Conservation (phyloP, 2,797 vertebrate species). For the Mallotus villosus region DNA sequence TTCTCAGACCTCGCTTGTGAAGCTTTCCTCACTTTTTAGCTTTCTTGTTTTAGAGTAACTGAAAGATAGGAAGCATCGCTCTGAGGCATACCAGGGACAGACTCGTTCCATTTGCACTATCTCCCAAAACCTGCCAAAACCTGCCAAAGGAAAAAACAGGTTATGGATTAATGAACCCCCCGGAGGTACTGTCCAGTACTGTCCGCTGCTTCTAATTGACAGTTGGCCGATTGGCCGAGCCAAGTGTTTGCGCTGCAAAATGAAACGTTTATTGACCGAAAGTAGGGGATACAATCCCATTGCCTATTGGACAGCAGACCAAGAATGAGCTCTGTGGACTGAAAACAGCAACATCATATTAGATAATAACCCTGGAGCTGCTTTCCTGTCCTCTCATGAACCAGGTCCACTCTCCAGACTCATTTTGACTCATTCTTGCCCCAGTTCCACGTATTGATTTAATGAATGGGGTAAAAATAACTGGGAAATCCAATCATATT, state of each 20-base stretch:
- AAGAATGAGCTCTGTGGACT: neutral
- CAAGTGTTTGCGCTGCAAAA: slow-evolving; percentile 28
- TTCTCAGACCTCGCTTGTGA: slow-evolving; percentile 7
- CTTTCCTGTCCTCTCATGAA: no score
- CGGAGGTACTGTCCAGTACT: slow-evolving; percentile 21
- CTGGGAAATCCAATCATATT: slow-evolving; percentile 18
- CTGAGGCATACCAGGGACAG: slow-evolving; percentile 27
- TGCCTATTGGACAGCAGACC: neutral
- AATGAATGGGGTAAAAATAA: slow-evolving; percentile 15
- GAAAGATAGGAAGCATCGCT: slow-evolving; percentile 38
- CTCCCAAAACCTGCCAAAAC: slow-evolving; percentile 55
- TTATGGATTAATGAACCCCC: slow-evolving; percentile 55
- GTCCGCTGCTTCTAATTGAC: slow-evolving; percentile 36
- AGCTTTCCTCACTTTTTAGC: no score
- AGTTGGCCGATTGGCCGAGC: slow-evolving; percentile 24
- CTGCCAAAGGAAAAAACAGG: no score
- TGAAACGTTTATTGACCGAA: slow-evolving; percentile 13
- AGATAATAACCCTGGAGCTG: no score
- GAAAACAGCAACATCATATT: neutral
- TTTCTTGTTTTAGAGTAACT: slow-evolving; percentile 50
- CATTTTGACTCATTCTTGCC: neutral
- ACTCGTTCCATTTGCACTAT: slow-evolving; percentile 48
- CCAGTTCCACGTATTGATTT: slow-evolving; percentile 25
- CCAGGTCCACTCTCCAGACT: no score
- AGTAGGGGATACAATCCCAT: neutral